Percentiles rank a stretch among this genome's conserved stretches.
These are phyloP conservation scores for Drosophila simulans DNA, from an alignment of 1,140 invertebrate species.

Conservation along the genomic window DNA sequence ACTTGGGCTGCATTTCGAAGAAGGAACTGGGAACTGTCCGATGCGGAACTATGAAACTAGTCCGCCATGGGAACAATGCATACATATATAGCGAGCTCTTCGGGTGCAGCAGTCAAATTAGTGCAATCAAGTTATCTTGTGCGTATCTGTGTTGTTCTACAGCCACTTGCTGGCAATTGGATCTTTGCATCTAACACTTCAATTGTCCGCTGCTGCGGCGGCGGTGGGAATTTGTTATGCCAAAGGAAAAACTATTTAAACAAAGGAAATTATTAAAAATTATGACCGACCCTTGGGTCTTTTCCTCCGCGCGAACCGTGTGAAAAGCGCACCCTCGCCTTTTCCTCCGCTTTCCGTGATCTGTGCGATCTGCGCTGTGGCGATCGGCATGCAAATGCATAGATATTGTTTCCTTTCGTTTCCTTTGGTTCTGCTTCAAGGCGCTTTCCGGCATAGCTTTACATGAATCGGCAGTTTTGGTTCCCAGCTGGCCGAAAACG, in stretches of 20 bases:
- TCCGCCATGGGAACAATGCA: constrained; percentile 65
- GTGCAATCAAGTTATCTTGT: constrained; percentile 83
- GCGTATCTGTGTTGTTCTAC: constrained; percentile 54
- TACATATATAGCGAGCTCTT: background rate
- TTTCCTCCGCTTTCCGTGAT: constrained; percentile 3
- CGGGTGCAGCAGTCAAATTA: constrained; percentile 69
- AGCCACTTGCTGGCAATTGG: constrained; percentile 75
- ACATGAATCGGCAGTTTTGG: constrained; percentile 57
- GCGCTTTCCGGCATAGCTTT: constrained; percentile 58
- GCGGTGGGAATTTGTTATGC: constrained; percentile 73
- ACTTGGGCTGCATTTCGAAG: constrained; percentile 34
- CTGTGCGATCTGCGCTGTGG: constrained; percentile 6
- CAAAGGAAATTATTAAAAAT: constrained; percentile 84
- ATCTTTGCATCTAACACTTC: constrained; percentile 82
- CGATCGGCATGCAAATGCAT: constrained; percentile 41
- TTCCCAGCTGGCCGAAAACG: constrained; percentile 34
- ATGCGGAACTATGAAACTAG: constrained; percentile 76
- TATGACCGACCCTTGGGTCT: constrained; percentile 62
- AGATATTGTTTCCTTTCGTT: constrained; percentile 39
- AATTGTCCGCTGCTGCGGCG: constrained; percentile 53
- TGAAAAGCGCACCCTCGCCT: constrained; percentile 73
- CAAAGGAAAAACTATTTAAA: constrained; percentile 81
- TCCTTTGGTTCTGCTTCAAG: constrained; percentile 70
- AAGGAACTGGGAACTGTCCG: constrained; percentile 75
- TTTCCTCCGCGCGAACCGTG: constrained; percentile 48